Conservation (phyloP, 1,140 invertebrate species). For the Leucophenga varia region DNA sequence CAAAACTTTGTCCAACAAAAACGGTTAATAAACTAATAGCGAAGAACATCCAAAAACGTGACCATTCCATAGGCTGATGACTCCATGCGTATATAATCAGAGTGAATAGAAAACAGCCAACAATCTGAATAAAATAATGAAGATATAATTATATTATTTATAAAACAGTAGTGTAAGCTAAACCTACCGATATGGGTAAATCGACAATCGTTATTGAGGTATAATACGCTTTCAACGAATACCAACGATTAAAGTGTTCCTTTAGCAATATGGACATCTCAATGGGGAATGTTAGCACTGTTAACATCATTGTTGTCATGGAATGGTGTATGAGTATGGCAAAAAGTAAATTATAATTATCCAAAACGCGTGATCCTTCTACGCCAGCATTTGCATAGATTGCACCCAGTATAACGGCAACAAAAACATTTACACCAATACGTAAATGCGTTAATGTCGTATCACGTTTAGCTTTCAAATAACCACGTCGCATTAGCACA, state of each 20-base stretch:
- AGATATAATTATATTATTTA: not conserved
- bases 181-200: slow-evolving; percentile 70
- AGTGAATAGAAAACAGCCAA: slow-evolving; percentile 77
- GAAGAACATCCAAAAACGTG: slow-evolving; percentile 81
- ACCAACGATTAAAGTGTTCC: slow-evolving; percentile 96
- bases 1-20: slow-evolving; percentile 88
- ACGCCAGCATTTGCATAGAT: slow-evolving; percentile 71
- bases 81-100: slow-evolving; percentile 86
- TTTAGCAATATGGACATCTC: slow-evolving; percentile 89
- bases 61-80: slow-evolving; percentile 74
- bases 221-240: slow-evolving; percentile 91
- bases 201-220: slow-evolving; percentile 83
- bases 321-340: slow-evolving; percentile 80
- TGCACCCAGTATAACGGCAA: slow-evolving; percentile 72
- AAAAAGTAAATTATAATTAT: slow-evolving; percentile 82
- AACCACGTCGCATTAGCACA: slow-evolving; percentile 69
- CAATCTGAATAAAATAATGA: slow-evolving; percentile 58
- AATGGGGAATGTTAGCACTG: slow-evolving; percentile 81
- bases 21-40: slow-evolving; percentile 75
- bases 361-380: slow-evolving; percentile 71
- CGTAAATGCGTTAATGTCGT: slow-evolving; percentile 89
- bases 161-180: not conserved
- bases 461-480: slow-evolving; percentile 72
- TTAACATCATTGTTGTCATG: slow-evolving; percentile 84
- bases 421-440: slow-evolving; percentile 69